Conservation (phyloP, 2,888 invertebrate genomes). For the Fissipunctia ypsillon region DNA sequence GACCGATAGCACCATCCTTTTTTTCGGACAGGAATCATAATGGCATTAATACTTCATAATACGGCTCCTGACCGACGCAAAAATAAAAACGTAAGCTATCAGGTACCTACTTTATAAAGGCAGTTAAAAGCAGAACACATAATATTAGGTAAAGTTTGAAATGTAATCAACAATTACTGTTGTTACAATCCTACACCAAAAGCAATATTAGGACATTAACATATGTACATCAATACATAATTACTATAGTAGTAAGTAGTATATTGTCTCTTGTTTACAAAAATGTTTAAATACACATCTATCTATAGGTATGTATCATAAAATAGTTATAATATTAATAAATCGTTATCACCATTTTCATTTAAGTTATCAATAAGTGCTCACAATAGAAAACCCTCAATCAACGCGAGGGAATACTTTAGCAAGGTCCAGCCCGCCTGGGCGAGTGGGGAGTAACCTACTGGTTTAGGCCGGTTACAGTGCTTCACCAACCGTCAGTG, state of each 20-base stretch:
- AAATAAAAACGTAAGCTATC: conserved; percentile 11
- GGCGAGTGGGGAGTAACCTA: no score
- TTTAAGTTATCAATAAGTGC: conserved; percentile 17
- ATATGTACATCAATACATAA: no score
- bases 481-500: neutral
- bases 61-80: neutral
- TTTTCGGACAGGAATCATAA: neutral
- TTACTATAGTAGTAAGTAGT: no score
- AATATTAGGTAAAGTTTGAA: neutral
- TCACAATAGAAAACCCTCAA: no score
- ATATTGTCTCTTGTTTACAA: conserved; percentile 14
- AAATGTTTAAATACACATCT: conserved; percentile 38
- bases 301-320: conserved; percentile 5
- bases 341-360: conserved; percentile 36
- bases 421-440: neutral
- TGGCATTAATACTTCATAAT: neutral
- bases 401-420: neutral
- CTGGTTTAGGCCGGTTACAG: neutral
- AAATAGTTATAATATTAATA: conserved; percentile 10
- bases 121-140: neutral
- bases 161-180: no score
- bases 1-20: neutral
- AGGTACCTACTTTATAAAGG: conserved; percentile 46
- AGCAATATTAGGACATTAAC: conserved; percentile 2
- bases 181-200: conserved; percentile 12